These are phyloP conservation scores for Zonitis immaculata DNA, from an alignment of 2,888 invertebrate genomes.

Conservation along the genomic window DNA sequence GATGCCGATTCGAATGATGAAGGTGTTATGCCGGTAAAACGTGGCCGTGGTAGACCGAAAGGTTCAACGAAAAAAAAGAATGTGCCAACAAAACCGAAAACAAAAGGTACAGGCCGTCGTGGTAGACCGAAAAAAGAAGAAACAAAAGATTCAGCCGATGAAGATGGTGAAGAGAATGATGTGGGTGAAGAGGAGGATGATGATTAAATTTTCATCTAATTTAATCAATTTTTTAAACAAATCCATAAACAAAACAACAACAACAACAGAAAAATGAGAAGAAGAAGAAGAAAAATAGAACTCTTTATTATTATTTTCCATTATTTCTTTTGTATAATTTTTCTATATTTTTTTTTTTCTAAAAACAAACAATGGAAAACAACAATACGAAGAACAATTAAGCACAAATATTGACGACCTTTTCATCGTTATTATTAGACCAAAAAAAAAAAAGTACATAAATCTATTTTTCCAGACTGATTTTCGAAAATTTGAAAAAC, in stretches of 20 bases:
- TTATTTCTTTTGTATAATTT: no score
- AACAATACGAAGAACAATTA: no score
- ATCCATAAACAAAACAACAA: background rate
- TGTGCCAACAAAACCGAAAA: constrained; percentile 44
- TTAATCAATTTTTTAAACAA: background rate
- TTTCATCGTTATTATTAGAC: constrained; percentile 2
- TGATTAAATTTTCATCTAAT: constrained; percentile 29
- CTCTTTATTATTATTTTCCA: no score
- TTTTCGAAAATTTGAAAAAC: constrained; percentile 7
- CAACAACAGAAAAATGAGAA: no score
- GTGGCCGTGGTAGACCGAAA: constrained; percentile 55
- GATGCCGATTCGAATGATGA: constrained; percentile 33
- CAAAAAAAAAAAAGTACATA: background rate
- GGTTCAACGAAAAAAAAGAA: constrained; percentile 52
- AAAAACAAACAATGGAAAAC: background rate
- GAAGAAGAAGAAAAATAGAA: no score
- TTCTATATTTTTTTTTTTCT: background rate
- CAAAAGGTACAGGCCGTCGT: constrained; percentile 45
- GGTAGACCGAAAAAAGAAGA: constrained; percentile 50
- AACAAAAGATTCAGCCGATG: constrained; percentile 45
- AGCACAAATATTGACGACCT: constrained; percentile 12
- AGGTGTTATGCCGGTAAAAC: constrained; percentile 48
- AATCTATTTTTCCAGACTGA: background rate
- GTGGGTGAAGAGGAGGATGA: constrained; percentile 43
- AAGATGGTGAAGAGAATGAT: constrained; percentile 47